Conservation (phyloP, 2,888 invertebrate genomes). For the Shargacucullia verbasci region DNA sequence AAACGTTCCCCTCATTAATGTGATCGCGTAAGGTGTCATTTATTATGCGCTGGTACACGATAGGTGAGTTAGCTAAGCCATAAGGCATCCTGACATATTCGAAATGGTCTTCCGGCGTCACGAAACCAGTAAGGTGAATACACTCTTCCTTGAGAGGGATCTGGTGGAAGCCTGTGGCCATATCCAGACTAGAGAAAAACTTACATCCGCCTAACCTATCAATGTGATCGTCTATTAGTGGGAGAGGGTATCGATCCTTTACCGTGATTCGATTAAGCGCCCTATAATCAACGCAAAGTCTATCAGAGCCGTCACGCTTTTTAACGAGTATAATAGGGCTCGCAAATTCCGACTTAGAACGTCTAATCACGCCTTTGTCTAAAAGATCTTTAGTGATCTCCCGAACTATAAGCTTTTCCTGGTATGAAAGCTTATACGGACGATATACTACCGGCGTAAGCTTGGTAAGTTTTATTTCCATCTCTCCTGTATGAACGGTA, state of each 20-base stretch:
- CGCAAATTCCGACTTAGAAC: slow-evolving; percentile 36
- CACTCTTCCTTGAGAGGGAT: too few species aligned
- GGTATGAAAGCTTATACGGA: slow-evolving; percentile 48
- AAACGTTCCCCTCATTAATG: too few species aligned
- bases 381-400: slow-evolving; percentile 47
- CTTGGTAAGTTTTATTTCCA: slow-evolving; percentile 49
- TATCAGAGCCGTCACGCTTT: slow-evolving; percentile 47
- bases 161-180: too few species aligned
- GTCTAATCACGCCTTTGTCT: slow-evolving; percentile 44
- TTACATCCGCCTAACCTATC: too few species aligned
- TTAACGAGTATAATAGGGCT: slow-evolving; percentile 40
- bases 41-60: too few species aligned
- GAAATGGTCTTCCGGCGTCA: neutral
- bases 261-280: slow-evolving; percentile 46
- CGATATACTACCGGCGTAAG: slow-evolving; percentile 43
- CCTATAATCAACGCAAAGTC: too few species aligned
- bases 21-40: too few species aligned
- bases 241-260: slow-evolving; percentile 46
- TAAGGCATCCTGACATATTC: slow-evolving; percentile 2
- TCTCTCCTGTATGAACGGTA: slow-evolving; percentile 53
- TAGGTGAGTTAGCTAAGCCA: neutral
- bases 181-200: too few species aligned
- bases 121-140: too few species aligned
- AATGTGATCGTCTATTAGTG: too few species aligned
- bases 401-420: slow-evolving; percentile 50